Base-by-base conservation (phyloP, 2,888 invertebrate species). In the Alviniconcha strummeri region DNA sequence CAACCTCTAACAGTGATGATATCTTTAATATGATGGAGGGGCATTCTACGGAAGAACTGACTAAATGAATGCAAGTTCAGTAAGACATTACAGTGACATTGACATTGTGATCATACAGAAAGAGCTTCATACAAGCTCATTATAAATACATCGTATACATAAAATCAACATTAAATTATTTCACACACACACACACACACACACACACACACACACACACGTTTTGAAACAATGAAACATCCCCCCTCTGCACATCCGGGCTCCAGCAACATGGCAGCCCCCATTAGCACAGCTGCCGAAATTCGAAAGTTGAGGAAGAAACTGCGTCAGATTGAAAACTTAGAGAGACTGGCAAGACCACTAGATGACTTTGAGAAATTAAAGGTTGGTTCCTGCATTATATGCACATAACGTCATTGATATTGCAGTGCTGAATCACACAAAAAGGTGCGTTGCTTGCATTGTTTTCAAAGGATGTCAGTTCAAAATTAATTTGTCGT, bases 251-350 rank as follows among this genome's bases (percentile, higher is more conserved):
- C 19, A 19, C 79, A 79, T 60, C 64, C 60, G 57, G 56, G 19
- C 36, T 15, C 15, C 6, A 17, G 13, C 52, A 81, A 54, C 52
- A 82, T 82, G 82, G 76, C 82, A 64, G 82, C 82, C 64, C 17
- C 36, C 67, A 11, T 77, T 69, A 57, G 36, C n/a, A 36, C 54
- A n/a, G 72, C 71, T 5, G 54, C 71, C 17, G 82, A 82, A 84
- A 89, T 91, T 56, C 85, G 91, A 83, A 92, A 91, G 86, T 84
- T 91, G 56, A 83, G 92, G 71, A 92, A 92, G 85, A 91, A 91
- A 84, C 86, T 92, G 56, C 86, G 91, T 75, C 92, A 92, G 80
- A 92, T 92, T 77, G 92, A 91, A 87, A 89, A 91, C 82, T 86
- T 92, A 11, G 91, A 92, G 84, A 86, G 89, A 71, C 83, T 89